Conservation (phyloP, 2,888 invertebrate genomes). For the Rhamnusium bicolor region DNA sequence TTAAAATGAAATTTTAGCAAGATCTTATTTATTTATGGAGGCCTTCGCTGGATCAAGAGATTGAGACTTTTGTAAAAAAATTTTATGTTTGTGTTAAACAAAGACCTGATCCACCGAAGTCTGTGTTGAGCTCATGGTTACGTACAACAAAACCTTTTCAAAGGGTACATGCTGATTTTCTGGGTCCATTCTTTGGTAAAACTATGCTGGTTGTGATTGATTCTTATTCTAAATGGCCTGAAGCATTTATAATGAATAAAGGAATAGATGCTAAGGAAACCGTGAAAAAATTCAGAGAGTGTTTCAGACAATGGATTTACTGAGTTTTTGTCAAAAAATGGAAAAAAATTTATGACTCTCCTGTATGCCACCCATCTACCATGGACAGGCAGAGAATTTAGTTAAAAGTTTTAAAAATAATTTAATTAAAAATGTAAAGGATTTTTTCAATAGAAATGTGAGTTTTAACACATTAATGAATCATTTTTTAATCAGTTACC, state of each 20-base stretch:
- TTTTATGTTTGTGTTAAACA: constrained; percentile 1
- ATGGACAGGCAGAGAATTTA: constrained; percentile 16
- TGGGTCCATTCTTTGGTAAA: constrained; percentile 29
- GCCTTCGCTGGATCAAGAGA: constrained; percentile 1
- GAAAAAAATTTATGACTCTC: neutral
- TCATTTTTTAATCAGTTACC: constrained; percentile 2
- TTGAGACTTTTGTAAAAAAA: constrained; percentile 15
- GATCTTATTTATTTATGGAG: constrained; percentile 21
- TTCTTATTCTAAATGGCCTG: constrained; percentile 17
- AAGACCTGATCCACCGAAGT: neutral
- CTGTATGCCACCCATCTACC: neutral
- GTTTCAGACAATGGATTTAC: neutral
- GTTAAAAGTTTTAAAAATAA: constrained; percentile 9
- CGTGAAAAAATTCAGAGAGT: neutral
- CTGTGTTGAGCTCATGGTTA: neutral
- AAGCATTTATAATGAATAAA: neutral
- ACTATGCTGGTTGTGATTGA: constrained; percentile 21
- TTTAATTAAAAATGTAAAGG: neutral
- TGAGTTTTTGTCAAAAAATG: neutral
- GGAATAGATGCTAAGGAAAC: neutral
- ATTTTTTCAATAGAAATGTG: constrained; percentile 19
- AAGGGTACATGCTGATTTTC: constrained; percentile 34
- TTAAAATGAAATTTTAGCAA: constrained; percentile 12
- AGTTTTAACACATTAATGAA: constrained; percentile 16
- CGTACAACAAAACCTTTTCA: neutral